Evolutionary conservation across 2,797 vertebrate genomes (phyloP).

Genomic region (Macropus fuliginosus): DNA sequence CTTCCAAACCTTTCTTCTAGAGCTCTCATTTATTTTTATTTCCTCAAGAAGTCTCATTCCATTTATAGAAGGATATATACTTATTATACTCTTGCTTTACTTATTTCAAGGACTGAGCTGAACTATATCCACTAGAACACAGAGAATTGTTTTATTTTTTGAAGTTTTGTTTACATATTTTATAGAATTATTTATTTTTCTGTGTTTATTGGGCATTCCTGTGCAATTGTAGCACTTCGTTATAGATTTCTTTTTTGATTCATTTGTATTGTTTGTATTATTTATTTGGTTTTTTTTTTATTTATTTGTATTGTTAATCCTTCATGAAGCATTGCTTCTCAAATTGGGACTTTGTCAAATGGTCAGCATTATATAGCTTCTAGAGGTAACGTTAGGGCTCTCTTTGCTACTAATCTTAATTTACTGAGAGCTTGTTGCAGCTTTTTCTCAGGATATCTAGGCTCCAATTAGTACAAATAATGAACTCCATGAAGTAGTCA

Average conservation of each 20-base stretch:
- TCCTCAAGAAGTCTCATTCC: not conserved
- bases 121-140: not conserved
- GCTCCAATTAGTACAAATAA: not conserved
- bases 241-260: not conserved
- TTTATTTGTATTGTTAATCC: not conserved
- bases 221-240: not conserved
- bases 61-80: not conserved
- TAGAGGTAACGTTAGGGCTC: not conserved
- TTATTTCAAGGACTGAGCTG: not conserved
- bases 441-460: not conserved
- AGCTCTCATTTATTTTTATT: not conserved
- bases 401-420: not conserved
- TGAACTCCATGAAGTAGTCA: not conserved
- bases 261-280: not conserved
- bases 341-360: not conserved
- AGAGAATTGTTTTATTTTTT: not conserved
- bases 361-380: not conserved
- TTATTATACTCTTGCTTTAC: not conserved
- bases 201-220: not conserved
- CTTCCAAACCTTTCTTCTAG: not conserved
- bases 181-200: not conserved
- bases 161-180: not conserved
- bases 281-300: too few species aligned
- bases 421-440: not conserved
- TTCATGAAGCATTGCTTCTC: not conserved